Evolutionary conservation across 2,113 vertebrate genomes (phyloP).

Genomic region (Coracopsis vasa): DNA sequence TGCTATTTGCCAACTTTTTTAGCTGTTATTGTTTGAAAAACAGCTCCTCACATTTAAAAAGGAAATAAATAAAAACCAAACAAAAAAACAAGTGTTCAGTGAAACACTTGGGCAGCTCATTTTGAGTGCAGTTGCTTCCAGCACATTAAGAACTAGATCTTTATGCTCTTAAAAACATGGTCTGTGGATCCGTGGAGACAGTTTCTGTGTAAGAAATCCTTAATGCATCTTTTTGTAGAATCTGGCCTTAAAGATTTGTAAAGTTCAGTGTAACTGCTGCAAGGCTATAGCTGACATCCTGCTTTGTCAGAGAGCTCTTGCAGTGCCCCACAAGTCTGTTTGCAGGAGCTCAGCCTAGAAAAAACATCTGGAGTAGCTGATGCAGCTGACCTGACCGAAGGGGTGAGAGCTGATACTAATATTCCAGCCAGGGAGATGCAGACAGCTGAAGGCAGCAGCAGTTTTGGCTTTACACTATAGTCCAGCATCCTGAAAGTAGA

Average conservation of each 20-base stretch:
- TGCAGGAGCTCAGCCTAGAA: neutral
- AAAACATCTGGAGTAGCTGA: neutral
- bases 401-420: neutral
- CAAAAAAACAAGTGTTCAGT: neutral
- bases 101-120: neutral
- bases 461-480: neutral
- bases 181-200: neutral
- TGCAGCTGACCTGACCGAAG: neutral
- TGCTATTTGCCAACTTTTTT: neutral
- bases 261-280: neutral
- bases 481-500: neutral
- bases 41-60: neutral
- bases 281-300: neutral
- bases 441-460: neutral
- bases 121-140: neutral
- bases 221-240: neutral
- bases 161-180: neutral
- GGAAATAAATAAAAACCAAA: neutral
- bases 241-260: neutral
- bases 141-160: accelerated
- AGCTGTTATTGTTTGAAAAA: neutral
- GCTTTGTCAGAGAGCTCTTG: neutral
- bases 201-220: neutral
- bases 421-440: neutral
- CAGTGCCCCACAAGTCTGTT: neutral